These are phyloP conservation scores for Channa maculata DNA, from an alignment of 2,113 vertebrate genomes.

Conservation along the genomic window DNA sequence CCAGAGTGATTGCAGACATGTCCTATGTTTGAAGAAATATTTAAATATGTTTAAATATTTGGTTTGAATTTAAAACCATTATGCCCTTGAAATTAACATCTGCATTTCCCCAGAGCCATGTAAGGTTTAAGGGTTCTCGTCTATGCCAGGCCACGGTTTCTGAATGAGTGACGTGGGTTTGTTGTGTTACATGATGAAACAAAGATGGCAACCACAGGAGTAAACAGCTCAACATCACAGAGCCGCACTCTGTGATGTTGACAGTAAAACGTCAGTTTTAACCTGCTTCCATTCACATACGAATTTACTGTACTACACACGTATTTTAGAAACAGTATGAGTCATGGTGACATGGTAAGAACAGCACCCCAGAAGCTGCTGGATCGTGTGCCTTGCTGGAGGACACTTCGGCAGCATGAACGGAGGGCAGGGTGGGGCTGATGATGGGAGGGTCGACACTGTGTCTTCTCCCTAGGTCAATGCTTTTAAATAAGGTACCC, in stretches of 20 bases:
- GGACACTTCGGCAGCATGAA: constrained; percentile 33
- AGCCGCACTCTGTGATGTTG: constrained; percentile 6
- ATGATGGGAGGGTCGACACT: constrained; percentile 1
- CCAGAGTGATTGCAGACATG: too few relatives aligned
- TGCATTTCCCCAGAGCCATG: neutral
- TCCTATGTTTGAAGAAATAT: too few relatives aligned
- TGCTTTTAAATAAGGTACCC: constrained; percentile 3
- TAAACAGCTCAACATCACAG: neutral
- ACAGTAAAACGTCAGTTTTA: neutral
- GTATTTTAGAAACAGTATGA: neutral
- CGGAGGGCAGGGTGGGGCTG: constrained; percentile 6
- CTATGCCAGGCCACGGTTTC: neutral
- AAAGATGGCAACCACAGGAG: constrained; percentile 30
- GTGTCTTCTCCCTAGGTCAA: neutral
- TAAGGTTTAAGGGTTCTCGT: neutral
- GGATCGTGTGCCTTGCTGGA: constrained; percentile 25
- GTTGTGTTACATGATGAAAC: constrained; percentile 10
- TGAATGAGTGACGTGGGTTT: neutral
- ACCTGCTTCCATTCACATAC: too few relatives aligned
- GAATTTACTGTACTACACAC: too few relatives aligned
- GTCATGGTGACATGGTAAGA: neutral
- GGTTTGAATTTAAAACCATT: neutral
- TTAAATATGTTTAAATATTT: neutral
- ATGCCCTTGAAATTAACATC: neutral
- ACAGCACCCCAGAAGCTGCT: neutral